Conservation (phyloP, 2,797 vertebrate genomes). For the Gephyroberyx darwinii region DNA sequence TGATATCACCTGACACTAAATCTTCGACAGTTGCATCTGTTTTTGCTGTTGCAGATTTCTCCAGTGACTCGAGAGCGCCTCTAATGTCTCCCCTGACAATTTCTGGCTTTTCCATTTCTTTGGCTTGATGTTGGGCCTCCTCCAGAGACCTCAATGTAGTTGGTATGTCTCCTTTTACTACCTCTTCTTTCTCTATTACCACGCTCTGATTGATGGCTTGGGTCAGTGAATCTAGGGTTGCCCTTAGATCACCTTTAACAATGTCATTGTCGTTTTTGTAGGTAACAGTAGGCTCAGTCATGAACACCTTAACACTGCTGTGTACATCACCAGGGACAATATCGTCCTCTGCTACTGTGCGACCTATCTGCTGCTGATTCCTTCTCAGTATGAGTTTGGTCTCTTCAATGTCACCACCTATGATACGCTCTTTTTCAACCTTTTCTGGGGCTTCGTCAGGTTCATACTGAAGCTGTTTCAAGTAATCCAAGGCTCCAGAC, state of each 20-base stretch:
- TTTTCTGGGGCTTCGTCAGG: slow-evolving; percentile 69
- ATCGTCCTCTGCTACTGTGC: slow-evolving; percentile 86
- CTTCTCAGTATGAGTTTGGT: slow-evolving; percentile 86
- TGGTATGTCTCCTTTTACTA: slow-evolving; percentile 85
- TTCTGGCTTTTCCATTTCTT: slow-evolving; percentile 85
- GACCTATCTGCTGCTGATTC: slow-evolving; percentile 83
- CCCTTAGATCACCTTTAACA: slow-evolving; percentile 88
- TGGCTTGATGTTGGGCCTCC: slow-evolving; percentile 84
- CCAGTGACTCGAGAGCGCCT: slow-evolving; percentile 86
- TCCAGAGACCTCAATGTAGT: slow-evolving; percentile 86
- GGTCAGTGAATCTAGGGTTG: slow-evolving; percentile 85
- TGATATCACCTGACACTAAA: slow-evolving; percentile 86
- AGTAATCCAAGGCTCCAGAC: slow-evolving; percentile 91
- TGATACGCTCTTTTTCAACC: slow-evolving; percentile 81
- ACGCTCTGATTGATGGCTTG: slow-evolving; percentile 86
- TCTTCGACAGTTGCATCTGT: slow-evolving; percentile 84
- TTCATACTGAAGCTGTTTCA: slow-evolving; percentile 85
- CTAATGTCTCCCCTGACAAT: slow-evolving; percentile 86
- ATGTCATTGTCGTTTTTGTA: slow-evolving; percentile 84
- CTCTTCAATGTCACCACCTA: slow-evolving; percentile 87
- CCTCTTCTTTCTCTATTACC: slow-evolving; percentile 86
- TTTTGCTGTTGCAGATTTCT: slow-evolving; percentile 84
- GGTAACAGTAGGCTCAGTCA: slow-evolving; percentile 81
- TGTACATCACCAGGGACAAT: slow-evolving; percentile 89
- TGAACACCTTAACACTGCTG: slow-evolving; percentile 87